Conservation (phyloP, 1,140 invertebrate genomes). For the Brachionus manjavacas region DNA sequence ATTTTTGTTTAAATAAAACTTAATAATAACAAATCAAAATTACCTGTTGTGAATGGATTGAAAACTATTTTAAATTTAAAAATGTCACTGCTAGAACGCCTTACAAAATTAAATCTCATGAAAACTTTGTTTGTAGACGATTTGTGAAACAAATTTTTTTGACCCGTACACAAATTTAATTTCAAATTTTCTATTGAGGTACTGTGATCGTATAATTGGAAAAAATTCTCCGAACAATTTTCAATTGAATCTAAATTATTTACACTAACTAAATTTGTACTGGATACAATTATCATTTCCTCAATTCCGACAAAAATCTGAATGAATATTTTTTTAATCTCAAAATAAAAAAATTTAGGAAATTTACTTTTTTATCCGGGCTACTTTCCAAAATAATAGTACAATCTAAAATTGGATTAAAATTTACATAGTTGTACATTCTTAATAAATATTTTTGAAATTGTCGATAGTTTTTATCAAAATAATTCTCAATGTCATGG, state of each 20-base stretch:
- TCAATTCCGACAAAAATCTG: constrained; percentile 14
- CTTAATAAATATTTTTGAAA: constrained; percentile 1
- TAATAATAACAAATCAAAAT: background rate
- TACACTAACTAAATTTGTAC: background rate
- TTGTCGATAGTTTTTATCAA: background rate
- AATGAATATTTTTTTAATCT: background rate
- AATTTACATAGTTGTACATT: background rate
- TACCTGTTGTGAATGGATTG: background rate
- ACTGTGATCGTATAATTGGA: constrained; percentile 5
- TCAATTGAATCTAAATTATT: background rate
- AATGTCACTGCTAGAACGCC: background rate
- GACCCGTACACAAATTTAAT: background rate
- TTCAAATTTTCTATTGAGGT: background rate
- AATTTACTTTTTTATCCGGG: background rate
- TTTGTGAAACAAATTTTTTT: constrained; percentile 12
- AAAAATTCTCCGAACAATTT: constrained; percentile 25
- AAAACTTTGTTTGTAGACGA: background rate
- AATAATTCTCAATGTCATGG: constrained; percentile 15
- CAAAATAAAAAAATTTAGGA: background rate
- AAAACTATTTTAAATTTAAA: constrained; percentile 16
- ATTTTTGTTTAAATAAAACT: background rate
- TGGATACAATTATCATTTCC: background rate
- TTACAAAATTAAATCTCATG: constrained; percentile 8
- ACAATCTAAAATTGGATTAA: background rate
- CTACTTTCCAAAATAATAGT: background rate